These are phyloP conservation scores for Cinclus cinclus DNA, from an alignment of 2,113 vertebrate genomes.

Conservation along the genomic window DNA sequence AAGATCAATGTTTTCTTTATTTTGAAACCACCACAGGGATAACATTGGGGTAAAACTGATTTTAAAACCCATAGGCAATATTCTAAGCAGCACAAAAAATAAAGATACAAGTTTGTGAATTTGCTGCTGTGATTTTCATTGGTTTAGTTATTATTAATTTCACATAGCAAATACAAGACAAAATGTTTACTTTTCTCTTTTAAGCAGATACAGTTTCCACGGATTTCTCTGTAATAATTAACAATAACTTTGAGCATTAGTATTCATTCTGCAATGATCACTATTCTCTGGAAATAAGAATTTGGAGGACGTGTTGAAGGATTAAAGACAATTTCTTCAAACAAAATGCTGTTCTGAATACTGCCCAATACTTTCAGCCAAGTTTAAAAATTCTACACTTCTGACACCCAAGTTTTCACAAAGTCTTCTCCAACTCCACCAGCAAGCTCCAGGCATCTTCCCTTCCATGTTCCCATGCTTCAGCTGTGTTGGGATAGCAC, in stretches of 20 bases:
- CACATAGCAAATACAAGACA: background rate
- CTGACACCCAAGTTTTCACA: background rate
- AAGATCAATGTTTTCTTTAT: slow-evolving; percentile 7
- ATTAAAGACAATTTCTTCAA: background rate
- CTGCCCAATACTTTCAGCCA: background rate
- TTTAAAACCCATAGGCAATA: background rate
- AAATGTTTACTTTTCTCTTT: background rate
- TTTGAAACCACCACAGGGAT: background rate
- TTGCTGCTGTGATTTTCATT: background rate
- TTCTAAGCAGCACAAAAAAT: background rate
- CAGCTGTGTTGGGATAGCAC: rapidly evolving
- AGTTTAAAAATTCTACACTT: background rate
- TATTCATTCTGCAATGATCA: background rate
- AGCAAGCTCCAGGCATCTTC: background rate
- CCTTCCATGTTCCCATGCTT: rapidly evolving
- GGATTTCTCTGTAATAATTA: background rate
- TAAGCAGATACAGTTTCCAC: background rate
- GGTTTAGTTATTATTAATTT: background rate
- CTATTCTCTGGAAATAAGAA: background rate
- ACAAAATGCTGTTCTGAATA: background rate
- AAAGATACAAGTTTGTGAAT: background rate
- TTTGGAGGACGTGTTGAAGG: background rate
- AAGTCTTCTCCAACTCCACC: background rate
- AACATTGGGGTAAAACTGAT: background rate
- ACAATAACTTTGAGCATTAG: background rate